phyloP scores from a whole-genome alignment of 2,113 vertebrate species.

The Perccottus glenii region DNA sequence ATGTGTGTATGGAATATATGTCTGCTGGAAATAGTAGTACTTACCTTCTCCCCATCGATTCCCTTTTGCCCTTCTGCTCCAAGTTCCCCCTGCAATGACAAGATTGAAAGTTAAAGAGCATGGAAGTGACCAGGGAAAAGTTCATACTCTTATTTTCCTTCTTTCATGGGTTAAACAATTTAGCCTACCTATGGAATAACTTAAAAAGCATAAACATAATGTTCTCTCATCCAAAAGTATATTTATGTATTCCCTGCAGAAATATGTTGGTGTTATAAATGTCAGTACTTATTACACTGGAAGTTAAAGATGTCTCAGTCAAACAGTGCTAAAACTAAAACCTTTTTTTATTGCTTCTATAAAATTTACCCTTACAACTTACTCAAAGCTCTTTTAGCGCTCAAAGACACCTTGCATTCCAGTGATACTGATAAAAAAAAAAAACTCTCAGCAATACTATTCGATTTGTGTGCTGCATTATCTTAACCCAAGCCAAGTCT shows the following conservation, averaged over 20 bases:
- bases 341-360: constrained; percentile 4
- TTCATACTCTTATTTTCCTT: constrained; percentile 32
- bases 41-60: constrained; percentile 77
- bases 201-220: background rate
- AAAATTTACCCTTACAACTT: constrained; percentile 23
- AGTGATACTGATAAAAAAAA: constrained; percentile 11
- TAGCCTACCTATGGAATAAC: background rate
- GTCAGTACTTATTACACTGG: background rate
- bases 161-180: background rate
- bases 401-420: constrained; percentile 10
- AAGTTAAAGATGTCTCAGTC: constrained; percentile 3
- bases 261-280: background rate
- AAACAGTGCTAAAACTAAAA: constrained; percentile 16
- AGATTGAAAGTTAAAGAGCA: constrained; percentile 59
- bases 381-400: constrained; percentile 9
- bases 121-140: constrained; percentile 45
- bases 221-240: background rate
- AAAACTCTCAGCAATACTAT: constrained; percentile 10
- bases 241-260: background rate
- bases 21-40: constrained; percentile 66
- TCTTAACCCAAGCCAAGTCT: constrained; percentile 33
- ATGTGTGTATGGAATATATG: constrained; percentile 75
- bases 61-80: constrained; percentile 71
- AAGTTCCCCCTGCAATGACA: constrained; percentile 73
- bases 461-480: constrained; percentile 18